Percentiles rank a stretch among this genome's conserved stretches.
Evolutionary conservation across 2,888 invertebrate species (phyloP).

Genomic region (Callimorpha dominula): DNA sequence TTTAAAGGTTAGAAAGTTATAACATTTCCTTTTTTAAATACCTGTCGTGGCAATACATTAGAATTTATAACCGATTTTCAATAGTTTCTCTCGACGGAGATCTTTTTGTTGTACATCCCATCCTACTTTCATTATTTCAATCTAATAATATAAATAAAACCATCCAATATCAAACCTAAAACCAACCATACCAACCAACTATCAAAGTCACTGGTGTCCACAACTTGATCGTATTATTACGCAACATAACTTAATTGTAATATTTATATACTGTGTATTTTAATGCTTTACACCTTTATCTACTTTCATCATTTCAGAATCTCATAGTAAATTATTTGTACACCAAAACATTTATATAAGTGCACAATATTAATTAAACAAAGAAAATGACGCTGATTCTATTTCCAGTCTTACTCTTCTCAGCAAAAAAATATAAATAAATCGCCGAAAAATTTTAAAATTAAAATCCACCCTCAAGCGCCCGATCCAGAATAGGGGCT

Average conservation of each 20-base stretch:
- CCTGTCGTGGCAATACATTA: neutral
- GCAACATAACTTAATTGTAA: too few relatives aligned
- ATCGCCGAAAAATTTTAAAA: constrained; percentile 18
- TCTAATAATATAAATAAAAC: neutral
- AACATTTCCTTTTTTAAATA: neutral
- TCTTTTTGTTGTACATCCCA: neutral
- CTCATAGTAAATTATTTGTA: neutral
- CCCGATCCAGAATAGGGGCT: constrained; percentile 39
- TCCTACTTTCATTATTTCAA: neutral
- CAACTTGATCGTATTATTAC: too few relatives aligned
- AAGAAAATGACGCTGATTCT: constrained; percentile 1
- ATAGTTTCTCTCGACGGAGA: too few relatives aligned
- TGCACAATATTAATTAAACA: neutral
- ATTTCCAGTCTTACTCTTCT: constrained; percentile 8
- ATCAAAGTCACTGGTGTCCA: too few relatives aligned
- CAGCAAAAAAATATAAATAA: constrained; percentile 14
- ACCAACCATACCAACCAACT: too few relatives aligned
- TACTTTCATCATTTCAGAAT: too few relatives aligned
- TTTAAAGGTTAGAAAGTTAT: constrained; percentile 1
- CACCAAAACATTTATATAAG: neutral
- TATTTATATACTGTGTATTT: too few relatives aligned
- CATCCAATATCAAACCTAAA: too few relatives aligned
- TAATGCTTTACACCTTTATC: too few relatives aligned
- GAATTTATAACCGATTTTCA: neutral
- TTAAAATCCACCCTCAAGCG: constrained; percentile 12